Conservation (phyloP, 2,797 vertebrate genomes). For the Calcarius lapponicus region DNA sequence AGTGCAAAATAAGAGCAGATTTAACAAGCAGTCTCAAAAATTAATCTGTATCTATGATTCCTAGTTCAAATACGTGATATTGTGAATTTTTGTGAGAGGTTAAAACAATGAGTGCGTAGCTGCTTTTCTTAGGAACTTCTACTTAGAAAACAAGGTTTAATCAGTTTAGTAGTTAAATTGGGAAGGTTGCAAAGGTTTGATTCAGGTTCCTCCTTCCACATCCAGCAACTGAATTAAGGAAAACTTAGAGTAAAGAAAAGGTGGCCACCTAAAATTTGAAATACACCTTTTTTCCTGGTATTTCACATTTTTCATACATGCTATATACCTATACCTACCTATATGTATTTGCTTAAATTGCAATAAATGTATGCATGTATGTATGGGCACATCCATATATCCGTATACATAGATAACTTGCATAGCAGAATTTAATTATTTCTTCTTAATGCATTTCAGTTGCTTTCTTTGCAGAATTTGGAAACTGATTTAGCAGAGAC, state of each 20-base stretch:
- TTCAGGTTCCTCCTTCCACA: neutral
- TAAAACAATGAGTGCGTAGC: neutral
- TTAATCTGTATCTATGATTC: neutral
- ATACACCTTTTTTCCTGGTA: neutral
- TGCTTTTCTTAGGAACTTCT: neutral
- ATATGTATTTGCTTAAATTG: neutral
- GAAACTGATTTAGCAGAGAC: slow-evolving; percentile 72
- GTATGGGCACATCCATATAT: neutral
- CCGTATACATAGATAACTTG: neutral
- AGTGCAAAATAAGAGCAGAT: neutral
- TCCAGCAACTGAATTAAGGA: neutral
- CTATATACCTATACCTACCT: accelerated
- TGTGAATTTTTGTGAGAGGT: neutral
- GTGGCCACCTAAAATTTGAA: neutral
- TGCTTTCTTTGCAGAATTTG: slow-evolving; percentile 69
- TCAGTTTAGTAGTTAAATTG: neutral
- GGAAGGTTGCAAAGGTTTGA: neutral
- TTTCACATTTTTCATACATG: neutral
- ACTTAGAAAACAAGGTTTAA: neutral
- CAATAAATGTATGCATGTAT: neutral
- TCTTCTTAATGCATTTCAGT: neutral
- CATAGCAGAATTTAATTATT: neutral
- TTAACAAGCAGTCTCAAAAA: neutral
- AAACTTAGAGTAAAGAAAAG: neutral
- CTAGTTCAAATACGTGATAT: neutral